phyloP scores from a whole-genome alignment of 1,140 invertebrate genomes.

The Campodea augens region DNA sequence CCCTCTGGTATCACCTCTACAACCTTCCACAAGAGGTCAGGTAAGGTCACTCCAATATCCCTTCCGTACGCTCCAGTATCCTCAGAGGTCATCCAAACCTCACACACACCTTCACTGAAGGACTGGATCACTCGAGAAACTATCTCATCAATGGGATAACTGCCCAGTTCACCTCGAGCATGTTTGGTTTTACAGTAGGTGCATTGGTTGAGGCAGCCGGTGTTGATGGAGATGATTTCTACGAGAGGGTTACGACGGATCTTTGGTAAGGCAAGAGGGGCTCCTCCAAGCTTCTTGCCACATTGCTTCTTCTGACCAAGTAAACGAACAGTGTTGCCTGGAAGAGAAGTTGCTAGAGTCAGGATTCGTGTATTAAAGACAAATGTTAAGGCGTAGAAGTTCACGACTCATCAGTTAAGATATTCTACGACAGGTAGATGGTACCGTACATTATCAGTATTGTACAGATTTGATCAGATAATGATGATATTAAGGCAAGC shows the following conservation, averaged over 20 bases:
- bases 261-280: constrained; percentile 73
- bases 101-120: constrained; percentile 79
- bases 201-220: constrained; percentile 93
- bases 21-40: constrained; percentile 67
- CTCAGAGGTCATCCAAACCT: constrained; percentile 97
- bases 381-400: constrained; percentile 5
- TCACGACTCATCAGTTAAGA: background rate
- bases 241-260: constrained; percentile 86
- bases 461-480: too few relatives aligned
- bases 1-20: constrained; percentile 77
- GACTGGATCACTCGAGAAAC: constrained; percentile 59
- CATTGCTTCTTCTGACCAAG: constrained; percentile 61
- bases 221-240: constrained; percentile 96
- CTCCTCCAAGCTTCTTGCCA: constrained; percentile 69
- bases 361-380: constrained; percentile 1
- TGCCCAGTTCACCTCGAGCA: constrained; percentile 83
- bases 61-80: constrained; percentile 93
- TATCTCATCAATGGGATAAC: constrained; percentile 68
- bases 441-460: background rate
- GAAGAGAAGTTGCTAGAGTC: constrained; percentile 6
- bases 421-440: constrained; percentile 14
- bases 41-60: constrained; percentile 77
- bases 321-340: constrained; percentile 56
- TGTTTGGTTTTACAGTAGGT: constrained; percentile 99
- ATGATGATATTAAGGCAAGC: too few relatives aligned